Conservation (phyloP, 2,113 vertebrate species). For the Lagopus muta region DNA sequence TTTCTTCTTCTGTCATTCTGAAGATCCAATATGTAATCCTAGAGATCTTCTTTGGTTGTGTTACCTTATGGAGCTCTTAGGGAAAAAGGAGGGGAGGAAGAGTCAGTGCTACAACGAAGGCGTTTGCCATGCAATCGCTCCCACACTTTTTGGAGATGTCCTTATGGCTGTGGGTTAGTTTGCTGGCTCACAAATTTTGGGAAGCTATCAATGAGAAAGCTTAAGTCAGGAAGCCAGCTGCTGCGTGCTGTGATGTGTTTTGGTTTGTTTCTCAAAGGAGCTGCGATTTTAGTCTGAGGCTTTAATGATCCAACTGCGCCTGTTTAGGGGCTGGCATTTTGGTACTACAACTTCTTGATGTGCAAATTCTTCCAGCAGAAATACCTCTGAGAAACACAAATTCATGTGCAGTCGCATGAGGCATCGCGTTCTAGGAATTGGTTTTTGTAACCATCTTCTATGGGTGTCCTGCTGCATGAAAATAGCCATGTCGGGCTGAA, state of each 20-base stretch:
- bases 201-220: background rate
- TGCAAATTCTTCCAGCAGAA: background rate
- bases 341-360: background rate
- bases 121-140: fast-evolving
- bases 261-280: background rate
- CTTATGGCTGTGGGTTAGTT: background rate
- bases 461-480: background rate
- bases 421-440: fast-evolving
- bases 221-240: background rate
- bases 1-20: background rate
- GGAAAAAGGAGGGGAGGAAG: fast-evolving
- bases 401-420: background rate
- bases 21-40: background rate
- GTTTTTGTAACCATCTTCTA: background rate
- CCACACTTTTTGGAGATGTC: background rate
- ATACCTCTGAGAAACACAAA: background rate
- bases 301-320: background rate
- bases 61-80: background rate
- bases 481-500: background rate
- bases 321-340: background rate
- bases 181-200: background rate
- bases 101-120: background rate
- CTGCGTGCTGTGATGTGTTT: background rate
- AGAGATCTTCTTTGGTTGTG: background rate
- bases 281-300: background rate